Evolutionary conservation across 2,888 invertebrate genomes (phyloP).

Genomic region (Brachyptera putata): DNA sequence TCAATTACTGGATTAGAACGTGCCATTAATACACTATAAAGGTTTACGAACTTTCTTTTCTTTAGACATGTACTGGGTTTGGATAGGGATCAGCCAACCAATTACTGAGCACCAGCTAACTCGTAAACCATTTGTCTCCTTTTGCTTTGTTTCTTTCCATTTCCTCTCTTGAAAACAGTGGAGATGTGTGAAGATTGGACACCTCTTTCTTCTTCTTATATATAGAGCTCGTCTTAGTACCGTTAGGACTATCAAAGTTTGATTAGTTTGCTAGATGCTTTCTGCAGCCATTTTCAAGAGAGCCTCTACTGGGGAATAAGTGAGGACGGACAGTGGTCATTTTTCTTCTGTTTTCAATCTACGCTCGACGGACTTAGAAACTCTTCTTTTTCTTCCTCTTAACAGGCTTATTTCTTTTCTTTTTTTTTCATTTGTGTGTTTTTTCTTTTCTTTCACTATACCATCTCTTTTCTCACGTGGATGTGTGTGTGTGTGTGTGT

Average conservation of each 20-base stretch:
- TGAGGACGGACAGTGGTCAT: slow-evolving; percentile 32
- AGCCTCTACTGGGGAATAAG: slow-evolving; percentile 26
- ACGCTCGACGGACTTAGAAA: slow-evolving; percentile 31
- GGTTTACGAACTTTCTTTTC: slow-evolving; percentile 22
- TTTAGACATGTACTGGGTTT: slow-evolving; percentile 23
- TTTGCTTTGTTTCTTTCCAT: slow-evolving; percentile 26
- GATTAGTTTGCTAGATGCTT: slow-evolving; percentile 33
- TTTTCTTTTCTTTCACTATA: slow-evolving; percentile 7
- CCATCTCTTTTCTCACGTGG: slow-evolving; percentile 22
- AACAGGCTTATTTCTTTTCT: slow-evolving; percentile 20
- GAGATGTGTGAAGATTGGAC: slow-evolving; percentile 31
- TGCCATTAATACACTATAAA: slow-evolving; percentile 29
- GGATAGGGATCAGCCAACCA: slow-evolving; percentile 27
- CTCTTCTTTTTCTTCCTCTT: slow-evolving; percentile 24
- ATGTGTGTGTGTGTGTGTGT: slow-evolving; percentile 25
- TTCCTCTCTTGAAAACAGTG: slow-evolving; percentile 17
- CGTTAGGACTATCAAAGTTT: slow-evolving; percentile 35
- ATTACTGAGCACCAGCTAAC: slow-evolving; percentile 28
- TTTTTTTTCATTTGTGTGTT: slow-evolving; percentile 20
- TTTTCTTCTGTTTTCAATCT: slow-evolving; percentile 34
- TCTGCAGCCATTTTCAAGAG: slow-evolving; percentile 20
- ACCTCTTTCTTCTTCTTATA: slow-evolving; percentile 25
- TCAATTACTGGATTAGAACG: slow-evolving; percentile 18
- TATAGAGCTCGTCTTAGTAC: slow-evolving; percentile 21
- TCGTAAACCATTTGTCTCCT: slow-evolving; percentile 32